Conservation (phyloP, 2,888 invertebrate genomes). For the Argyresthia goedartella region DNA sequence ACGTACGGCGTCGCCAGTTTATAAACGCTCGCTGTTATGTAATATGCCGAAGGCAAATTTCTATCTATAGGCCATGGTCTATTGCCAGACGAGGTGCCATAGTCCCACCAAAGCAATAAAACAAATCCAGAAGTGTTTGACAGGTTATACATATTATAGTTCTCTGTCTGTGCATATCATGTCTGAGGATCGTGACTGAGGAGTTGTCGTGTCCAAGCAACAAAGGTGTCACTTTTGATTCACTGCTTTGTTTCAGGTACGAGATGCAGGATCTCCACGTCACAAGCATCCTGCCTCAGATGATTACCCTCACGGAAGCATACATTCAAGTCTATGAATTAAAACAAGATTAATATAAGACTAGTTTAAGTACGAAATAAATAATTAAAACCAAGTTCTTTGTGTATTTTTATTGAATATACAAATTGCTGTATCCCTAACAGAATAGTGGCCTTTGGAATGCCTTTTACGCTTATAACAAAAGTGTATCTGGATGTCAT, state of each 20-base stretch:
- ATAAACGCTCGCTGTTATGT: no score
- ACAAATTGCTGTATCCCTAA: constrained; percentile 28
- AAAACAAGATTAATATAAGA: constrained; percentile 45
- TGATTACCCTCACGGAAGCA: constrained; percentile 99
- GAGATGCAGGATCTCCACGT: constrained; percentile 98
- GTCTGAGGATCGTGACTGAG: no score
- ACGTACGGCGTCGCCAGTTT: no score
- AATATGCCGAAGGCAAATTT: no score
- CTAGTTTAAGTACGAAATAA: constrained; percentile 17
- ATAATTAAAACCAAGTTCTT: constrained; percentile 10
- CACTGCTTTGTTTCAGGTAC: constrained; percentile 61
- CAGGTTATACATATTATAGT: no score
- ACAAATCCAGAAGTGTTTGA: no score
- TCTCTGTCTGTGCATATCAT: no score
- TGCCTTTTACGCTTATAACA: constrained; percentile 40
- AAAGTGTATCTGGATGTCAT: constrained; percentile 16
- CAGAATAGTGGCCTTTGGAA: constrained; percentile 20
- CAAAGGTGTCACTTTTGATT: not conserved
- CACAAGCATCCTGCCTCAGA: constrained; percentile 97
- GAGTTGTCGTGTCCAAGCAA: no score
- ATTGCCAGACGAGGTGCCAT: no score
- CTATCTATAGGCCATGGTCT: no score
- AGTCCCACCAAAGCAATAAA: no score
- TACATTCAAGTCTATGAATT: constrained; percentile 93
- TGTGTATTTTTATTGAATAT: constrained; percentile 49